Percentiles rank a stretch among this genome's conserved stretches.
Evolutionary conservation across 2,888 invertebrate species (phyloP).

Genomic region (Agrypnus murinus): DNA sequence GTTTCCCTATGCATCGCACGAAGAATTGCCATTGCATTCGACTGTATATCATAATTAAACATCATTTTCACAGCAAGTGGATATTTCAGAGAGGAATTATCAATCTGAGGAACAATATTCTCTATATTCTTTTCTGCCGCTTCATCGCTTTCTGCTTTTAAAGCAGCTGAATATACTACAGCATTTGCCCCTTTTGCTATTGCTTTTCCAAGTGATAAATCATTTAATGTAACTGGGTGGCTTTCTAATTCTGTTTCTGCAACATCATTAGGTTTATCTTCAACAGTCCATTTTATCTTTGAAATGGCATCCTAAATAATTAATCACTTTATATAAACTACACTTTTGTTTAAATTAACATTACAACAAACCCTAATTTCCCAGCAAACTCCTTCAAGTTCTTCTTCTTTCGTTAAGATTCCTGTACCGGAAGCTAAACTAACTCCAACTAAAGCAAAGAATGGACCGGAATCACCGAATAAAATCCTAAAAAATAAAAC

Average conservation of each 20-base stretch:
- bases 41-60: slow-evolving; percentile 92
- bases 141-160: slow-evolving; percentile 63
- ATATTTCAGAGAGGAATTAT: slow-evolving; percentile 64
- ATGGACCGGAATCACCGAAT: slow-evolving; percentile 82
- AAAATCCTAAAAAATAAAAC: slow-evolving; percentile 71
- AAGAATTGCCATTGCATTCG: slow-evolving; percentile 84
- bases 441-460: slow-evolving; percentile 83
- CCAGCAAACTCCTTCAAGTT: slow-evolving; percentile 85
- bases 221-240: slow-evolving; percentile 73
- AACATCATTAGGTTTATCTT: slow-evolving; percentile 69
- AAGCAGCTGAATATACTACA: slow-evolving; percentile 83
- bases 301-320: slow-evolving; percentile 74
- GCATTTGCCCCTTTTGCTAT: slow-evolving; percentile 89
- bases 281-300: slow-evolving; percentile 74
- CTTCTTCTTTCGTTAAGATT: slow-evolving; percentile 84
- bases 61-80: slow-evolving; percentile 91
- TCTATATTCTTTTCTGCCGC: slow-evolving; percentile 1
- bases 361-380: slow-evolving; percentile 78
- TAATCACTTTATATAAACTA: not conserved
- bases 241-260: slow-evolving; percentile 68
- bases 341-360: not conserved
- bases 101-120: not conserved
- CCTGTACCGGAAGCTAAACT: slow-evolving; percentile 84
- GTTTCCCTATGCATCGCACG: slow-evolving; percentile 88
- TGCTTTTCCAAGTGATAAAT: slow-evolving; percentile 80